phyloP scores from a whole-genome alignment of 2,113 vertebrate genomes.

The Microcebus murinus region DNA sequence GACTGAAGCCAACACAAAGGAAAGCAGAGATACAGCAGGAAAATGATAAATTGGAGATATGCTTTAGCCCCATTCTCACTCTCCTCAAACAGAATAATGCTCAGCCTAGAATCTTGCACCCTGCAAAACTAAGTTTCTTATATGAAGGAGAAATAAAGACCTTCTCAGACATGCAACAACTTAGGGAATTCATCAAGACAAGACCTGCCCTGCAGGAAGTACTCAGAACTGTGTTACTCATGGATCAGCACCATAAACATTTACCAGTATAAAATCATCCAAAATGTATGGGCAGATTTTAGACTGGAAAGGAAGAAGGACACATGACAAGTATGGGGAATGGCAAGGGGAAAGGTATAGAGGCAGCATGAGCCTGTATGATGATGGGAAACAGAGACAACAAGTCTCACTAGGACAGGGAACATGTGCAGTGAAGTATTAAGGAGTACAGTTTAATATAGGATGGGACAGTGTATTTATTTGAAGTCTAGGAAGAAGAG shows the following conservation, averaged over 20 bases:
- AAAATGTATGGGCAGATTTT: neutral
- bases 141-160: too few species aligned
- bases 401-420: neutral
- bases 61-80: neutral
- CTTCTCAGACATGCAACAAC: too few species aligned
- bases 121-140: too few species aligned
- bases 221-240: too few species aligned
- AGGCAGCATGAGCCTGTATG: neutral
- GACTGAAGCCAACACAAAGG: neutral
- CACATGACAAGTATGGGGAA: neutral
- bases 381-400: neutral
- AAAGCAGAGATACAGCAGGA: neutral
- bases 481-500: neutral
- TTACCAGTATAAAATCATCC: too few species aligned
- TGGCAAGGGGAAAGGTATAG: neutral
- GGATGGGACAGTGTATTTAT: neutral
- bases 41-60: neutral
- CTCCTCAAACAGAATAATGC: too few species aligned
- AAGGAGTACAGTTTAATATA: neutral
- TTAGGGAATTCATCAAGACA: too few species aligned
- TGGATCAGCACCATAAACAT: too few species aligned
- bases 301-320: neutral
- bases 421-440: neutral
- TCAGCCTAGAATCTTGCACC: too few species aligned
- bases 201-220: too few species aligned